A percentile compares a stretch with the other conserved stretches of the same genome.
Evolutionary conservation across 2,113 vertebrate species (phyloP).

Genomic region (Tringa solitaria): DNA sequence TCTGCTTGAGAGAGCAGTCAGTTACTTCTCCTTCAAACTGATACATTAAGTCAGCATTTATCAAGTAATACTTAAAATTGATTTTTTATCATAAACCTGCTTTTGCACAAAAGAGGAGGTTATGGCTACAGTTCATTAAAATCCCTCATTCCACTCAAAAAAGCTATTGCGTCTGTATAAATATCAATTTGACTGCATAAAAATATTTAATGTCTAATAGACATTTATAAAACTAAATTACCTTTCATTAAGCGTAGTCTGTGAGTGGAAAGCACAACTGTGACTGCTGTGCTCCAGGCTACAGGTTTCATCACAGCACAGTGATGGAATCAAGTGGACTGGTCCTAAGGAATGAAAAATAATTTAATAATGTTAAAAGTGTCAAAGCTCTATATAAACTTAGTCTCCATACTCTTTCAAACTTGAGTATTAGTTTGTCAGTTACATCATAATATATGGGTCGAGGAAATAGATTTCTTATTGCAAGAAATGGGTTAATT

Average conservation of each 20-base stretch:
- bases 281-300: conserved; percentile 71
- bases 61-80: not conserved
- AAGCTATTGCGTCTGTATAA: not conserved
- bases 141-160: not conserved
- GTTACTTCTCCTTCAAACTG: not conserved
- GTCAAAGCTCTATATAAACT: not conserved
- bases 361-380: not conserved
- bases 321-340: conserved; percentile 85
- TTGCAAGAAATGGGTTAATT: not conserved
- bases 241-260: conserved; percentile 79
- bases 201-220: not conserved
- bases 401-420: not conserved
- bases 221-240: conserved; percentile 58
- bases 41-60: not conserved
- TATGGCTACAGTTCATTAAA: not conserved
- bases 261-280: conserved; percentile 80
- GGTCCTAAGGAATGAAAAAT: conserved; percentile 76
- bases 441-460: not conserved
- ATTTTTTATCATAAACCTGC: not conserved
- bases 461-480: not conserved
- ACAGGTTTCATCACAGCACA: conserved; percentile 86
- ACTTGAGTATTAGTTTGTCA: not conserved
- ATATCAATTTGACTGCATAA: not conserved
- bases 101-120: not conserved
- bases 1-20: not conserved